Evolutionary conservation across 2,888 invertebrate genomes (phyloP), one percentile per base, ranked within the genome.

Genomic region (Scaptomyza caliginosa): DNA sequence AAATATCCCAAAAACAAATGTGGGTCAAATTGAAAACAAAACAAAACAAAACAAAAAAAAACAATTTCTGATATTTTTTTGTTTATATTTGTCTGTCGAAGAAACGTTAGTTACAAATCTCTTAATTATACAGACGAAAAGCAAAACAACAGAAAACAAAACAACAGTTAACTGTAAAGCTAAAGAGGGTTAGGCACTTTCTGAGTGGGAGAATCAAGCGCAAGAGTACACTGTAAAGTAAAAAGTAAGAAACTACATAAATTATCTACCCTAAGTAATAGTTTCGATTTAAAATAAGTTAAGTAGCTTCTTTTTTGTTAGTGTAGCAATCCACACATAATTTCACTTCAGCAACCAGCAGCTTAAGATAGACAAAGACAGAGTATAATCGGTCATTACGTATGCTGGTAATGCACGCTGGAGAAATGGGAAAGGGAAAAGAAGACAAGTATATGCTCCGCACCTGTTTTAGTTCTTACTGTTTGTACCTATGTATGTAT

Each of bases 11-110:
- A 64, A 60, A 56, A 46, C 28, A 62, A 38, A 59, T 45, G 11
- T 59, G 58, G 59, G 59, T 59, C 59, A 58, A 65, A 66, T 58
- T 70, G 49, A 62, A 43, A 57, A 63, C 23, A 52, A 67, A 63
- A 63, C 58, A 43, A 28, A 62, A 43, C 49, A 56, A 24, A 52
- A 59, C n/a, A 62, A 63, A 54, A 38, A 32, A 34, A 36, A 26
- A 32, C 65, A 43, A 62, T 73, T 75, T 69, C 65, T 63, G 66
- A 67, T 69, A 66, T 55, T 52, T 69, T 55, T 52, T 69, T 78
- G 73, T 78, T 54, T 67, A 67, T 45, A 60, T 77, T 69, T 77
- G 46, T 45, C 16, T 32, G 13, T 74, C 63, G 62, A 65, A 65
- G 28, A 40, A 39, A 24, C 39, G 48, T 64, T 36, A 59, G 63